phyloP scores from a whole-genome alignment of 2,888 invertebrate genomes.

The Drosophila cyrtoloma region DNA sequence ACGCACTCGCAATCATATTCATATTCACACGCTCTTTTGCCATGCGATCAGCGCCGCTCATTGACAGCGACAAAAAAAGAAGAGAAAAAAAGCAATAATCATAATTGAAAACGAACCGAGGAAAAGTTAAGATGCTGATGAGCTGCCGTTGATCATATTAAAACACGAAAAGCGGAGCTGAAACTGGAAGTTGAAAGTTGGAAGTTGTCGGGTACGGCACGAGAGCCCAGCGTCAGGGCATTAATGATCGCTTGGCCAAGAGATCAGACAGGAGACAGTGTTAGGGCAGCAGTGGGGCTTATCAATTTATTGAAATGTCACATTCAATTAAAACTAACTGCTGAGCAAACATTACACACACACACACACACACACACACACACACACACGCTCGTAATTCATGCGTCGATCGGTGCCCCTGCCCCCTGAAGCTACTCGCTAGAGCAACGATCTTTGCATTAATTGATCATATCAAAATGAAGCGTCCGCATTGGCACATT shows the following conservation, averaged over 20 bases:
- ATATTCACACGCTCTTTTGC: constrained; percentile 81
- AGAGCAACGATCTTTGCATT: constrained; percentile 65
- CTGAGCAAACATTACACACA: constrained; percentile 69
- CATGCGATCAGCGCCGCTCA: constrained; percentile 65
- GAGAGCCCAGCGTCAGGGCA: constrained; percentile 45
- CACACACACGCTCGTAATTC: constrained; percentile 51
- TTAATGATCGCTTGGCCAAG: constrained; percentile 35
- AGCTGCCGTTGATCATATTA: constrained; percentile 78
- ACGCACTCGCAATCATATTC: constrained; percentile 34
- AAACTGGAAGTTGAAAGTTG: constrained; percentile 38
- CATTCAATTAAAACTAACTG: constrained; percentile 81
- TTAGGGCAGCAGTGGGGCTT: constrained; percentile 42
- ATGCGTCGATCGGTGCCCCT: constrained; percentile 62
- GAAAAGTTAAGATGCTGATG: constrained; percentile 75
- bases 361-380: constrained; percentile 10
- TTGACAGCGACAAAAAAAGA: constrained; percentile 46
- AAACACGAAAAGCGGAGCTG: constrained; percentile 61
- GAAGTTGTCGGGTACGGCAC: constrained; percentile 33
- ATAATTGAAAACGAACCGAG: constrained; percentile 63
- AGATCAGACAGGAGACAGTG: constrained; percentile 35
- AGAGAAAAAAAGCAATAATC: constrained; percentile 37
- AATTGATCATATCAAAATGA: constrained; percentile 75
- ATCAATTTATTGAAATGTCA: constrained; percentile 82
- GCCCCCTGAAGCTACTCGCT: background rate
- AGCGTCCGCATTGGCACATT: constrained; percentile 78